Evolutionary conservation across 2,797 vertebrate species (phyloP), one percentile per base, ranked within the genome.

Genomic region (Chelon auratus): DNA sequence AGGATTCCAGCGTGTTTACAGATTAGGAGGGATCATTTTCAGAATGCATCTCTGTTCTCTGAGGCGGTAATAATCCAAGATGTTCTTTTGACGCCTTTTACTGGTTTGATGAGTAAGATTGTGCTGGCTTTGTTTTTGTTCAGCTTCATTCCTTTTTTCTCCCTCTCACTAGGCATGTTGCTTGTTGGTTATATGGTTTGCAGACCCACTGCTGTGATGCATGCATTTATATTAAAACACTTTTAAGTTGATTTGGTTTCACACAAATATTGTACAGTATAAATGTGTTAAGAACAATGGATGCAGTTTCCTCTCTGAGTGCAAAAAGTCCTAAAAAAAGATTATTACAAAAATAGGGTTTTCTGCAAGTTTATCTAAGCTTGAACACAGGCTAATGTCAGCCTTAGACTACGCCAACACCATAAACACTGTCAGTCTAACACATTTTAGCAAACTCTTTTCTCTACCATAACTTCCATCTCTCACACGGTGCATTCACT

Each of bases 21-120:
- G 92, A 94, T 94, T 93, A 93, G 75, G 51, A 83, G 83, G 91
- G 90, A 92, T 93, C 85, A 82, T 84, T 92, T 84, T 86, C 59
- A 86, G 85, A 91, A 92, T 79, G 71, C 68, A 86, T 89, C 84
- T 88, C 71, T 68, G 68, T 89, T 90, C 84, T 89, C 89, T 83
- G 65, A 90, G 75, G 88, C 84, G 59, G 88, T 83, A 92, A 93
- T 95, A 94, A 94, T 93, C 92, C 91, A 83, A 90, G 83, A 90
- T 91, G 91, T 93, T 93, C 89, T 89, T 92, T 87, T 91, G 87
- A 91, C n/a, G 90, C 87, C 72, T 92, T 88, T 91, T 89, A 89
- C 83, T 26, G 53, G 68, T 81, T 78, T 81, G 86, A 89, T 93
- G 83, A 92, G 83, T 84, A 80, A 91, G 87, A 92, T 90, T 87